phyloP scores from a whole-genome alignment of 2,888 invertebrate genomes.

The Epsilonema sp. region DNA sequence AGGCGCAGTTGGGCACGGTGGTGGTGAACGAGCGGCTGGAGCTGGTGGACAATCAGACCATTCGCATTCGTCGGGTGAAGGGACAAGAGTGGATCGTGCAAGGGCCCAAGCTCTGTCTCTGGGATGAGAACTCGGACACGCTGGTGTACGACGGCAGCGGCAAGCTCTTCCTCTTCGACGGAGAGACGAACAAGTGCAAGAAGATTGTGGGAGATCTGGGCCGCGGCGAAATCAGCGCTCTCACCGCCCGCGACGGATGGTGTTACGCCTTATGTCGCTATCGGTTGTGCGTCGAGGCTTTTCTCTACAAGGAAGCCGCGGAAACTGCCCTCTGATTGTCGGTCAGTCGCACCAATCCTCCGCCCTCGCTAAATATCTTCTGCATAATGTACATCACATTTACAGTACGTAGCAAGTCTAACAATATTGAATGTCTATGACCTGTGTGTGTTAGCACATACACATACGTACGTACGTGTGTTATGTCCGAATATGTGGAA shows the following conservation, averaged over 20 bases:
- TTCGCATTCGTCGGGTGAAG: slow-evolving; percentile 13
- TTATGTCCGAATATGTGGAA: no score
- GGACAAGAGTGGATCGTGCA: slow-evolving; percentile 16
- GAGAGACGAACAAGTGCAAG: slow-evolving; percentile 12
- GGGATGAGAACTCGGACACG: slow-evolving; percentile 11
- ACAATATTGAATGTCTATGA: no score
- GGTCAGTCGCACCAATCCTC: no score
- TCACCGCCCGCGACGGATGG: slow-evolving; percentile 13
- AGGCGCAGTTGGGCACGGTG: slow-evolving; percentile 13
- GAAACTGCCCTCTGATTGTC: slow-evolving; percentile 3
- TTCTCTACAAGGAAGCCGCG: slow-evolving; percentile 10
- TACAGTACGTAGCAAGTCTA: no score
- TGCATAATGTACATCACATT: no score
- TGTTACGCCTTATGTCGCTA: slow-evolving; percentile 14
- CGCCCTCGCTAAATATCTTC: no score
- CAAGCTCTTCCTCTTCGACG: slow-evolving; percentile 16
- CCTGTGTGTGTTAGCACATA: no score
- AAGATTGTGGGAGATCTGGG: slow-evolving; percentile 16
- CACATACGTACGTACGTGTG: no score
- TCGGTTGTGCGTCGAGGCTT: slow-evolving; percentile 12
- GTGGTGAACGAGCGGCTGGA: slow-evolving; percentile 10
- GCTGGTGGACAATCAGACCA: slow-evolving; percentile 11
- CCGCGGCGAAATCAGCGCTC: slow-evolving; percentile 12
- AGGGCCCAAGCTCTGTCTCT: slow-evolving; percentile 13
- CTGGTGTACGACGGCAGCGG: slow-evolving; percentile 15